These are phyloP conservation scores for Microcebus murinus DNA, from an alignment of 2,113 vertebrate species.

Conservation along the genomic window DNA sequence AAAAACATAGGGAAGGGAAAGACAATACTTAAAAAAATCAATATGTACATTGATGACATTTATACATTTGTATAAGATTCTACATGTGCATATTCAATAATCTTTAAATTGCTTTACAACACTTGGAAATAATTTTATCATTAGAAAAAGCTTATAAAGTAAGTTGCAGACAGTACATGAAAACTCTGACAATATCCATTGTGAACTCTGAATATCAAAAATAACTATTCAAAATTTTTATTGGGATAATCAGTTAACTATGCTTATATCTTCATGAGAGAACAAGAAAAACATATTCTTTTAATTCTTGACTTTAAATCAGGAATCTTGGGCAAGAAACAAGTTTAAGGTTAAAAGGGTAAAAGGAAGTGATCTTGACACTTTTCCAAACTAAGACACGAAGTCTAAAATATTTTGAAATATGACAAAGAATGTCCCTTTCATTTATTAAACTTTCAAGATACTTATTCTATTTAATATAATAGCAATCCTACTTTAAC, in stretches of 20 bases:
- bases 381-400: neutral
- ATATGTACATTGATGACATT: neutral
- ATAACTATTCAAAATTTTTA: neutral
- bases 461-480: neutral
- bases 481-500: neutral
- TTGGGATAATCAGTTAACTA: neutral
- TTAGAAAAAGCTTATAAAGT: neutral
- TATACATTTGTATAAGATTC: neutral
- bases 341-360: neutral
- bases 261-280: neutral
- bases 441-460: neutral
- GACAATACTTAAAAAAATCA: neutral
- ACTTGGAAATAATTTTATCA: neutral
- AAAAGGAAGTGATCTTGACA: neutral
- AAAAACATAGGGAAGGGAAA: neutral
- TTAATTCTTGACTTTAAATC: neutral
- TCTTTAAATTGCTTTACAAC: neutral
- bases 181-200: neutral
- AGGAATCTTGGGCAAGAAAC: neutral
- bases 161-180: neutral
- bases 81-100: neutral
- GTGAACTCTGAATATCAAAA: neutral
- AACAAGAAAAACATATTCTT: neutral
- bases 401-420: constrained; percentile 7
- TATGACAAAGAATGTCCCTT: neutral